phyloP scores from a whole-genome alignment of 2,797 vertebrate genomes.

The Bovichtus diacanthus region DNA sequence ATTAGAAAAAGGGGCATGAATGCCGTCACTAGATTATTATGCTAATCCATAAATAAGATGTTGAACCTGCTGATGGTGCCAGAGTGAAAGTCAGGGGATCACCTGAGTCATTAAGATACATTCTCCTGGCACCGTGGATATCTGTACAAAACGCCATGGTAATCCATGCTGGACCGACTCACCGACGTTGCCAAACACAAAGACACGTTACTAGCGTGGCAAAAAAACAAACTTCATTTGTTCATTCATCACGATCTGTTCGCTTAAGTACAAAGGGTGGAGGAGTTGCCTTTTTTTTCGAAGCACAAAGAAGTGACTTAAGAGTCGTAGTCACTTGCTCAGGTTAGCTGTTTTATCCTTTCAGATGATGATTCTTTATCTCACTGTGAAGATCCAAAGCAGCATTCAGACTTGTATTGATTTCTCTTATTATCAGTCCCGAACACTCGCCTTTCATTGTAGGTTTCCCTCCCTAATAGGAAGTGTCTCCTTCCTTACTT shows the following conservation, averaged over 20 bases:
- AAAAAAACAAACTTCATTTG: too few relatives aligned
- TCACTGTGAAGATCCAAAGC: slow-evolving; percentile 16
- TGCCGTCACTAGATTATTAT: too few relatives aligned
- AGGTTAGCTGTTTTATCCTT: slow-evolving; percentile 17
- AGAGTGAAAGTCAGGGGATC: too few relatives aligned
- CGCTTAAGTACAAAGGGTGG: too few relatives aligned
- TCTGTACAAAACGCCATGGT: background rate
- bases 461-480: slow-evolving; percentile 43
- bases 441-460: slow-evolving; percentile 58
- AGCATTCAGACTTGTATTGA: slow-evolving; percentile 39
- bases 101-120: background rate
- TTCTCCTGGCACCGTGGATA: too few relatives aligned
- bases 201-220: background rate
- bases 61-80: too few relatives aligned
- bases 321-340: slow-evolving; percentile 1
- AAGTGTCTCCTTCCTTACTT: slow-evolving; percentile 28
- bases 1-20: too few relatives aligned
- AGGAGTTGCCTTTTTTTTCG: background rate
- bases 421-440: slow-evolving; percentile 57
- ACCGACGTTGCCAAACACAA: background rate
- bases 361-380: slow-evolving; percentile 30
- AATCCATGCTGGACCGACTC: background rate
- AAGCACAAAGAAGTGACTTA: background rate
- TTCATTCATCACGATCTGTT: background rate
- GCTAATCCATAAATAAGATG: too few relatives aligned